phyloP scores from a whole-genome alignment of 1,140 invertebrate species.

The Drosophila nigrodunni region DNA sequence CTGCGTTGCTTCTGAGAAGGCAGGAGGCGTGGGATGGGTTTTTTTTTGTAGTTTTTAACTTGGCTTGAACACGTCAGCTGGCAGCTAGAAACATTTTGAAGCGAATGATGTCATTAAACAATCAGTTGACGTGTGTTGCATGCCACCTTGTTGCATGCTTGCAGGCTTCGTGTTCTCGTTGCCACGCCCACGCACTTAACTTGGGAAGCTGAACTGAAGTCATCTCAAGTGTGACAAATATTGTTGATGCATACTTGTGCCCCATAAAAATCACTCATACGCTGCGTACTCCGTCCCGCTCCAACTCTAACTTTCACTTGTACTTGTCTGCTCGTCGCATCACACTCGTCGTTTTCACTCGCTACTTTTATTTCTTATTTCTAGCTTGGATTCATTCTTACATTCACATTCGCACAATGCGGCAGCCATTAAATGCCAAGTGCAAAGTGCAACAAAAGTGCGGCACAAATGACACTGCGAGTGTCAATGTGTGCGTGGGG shows the following conservation, averaged over 20 bases:
- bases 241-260: slow-evolving; percentile 44
- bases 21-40: not conserved
- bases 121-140: slow-evolving; percentile 15
- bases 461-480: slow-evolving; percentile 38
- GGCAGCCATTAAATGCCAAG: slow-evolving; percentile 61
- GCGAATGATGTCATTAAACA: slow-evolving; percentile 52
- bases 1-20: not conserved
- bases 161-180: not conserved
- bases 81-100: slow-evolving; percentile 32
- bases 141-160: slow-evolving; percentile 1
- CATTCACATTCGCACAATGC: slow-evolving; percentile 17
- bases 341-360: not conserved
- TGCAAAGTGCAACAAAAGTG: slow-evolving; percentile 60
- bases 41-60: slow-evolving; percentile 8
- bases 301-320: too few relatives aligned
- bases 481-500: not conserved
- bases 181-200: slow-evolving; percentile 29
- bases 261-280: slow-evolving; percentile 64
- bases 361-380: slow-evolving; percentile 2
- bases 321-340: not conserved
- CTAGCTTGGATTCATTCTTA: not conserved
- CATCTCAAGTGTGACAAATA: slow-evolving; percentile 55
- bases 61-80: slow-evolving; percentile 20
- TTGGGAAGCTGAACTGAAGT: slow-evolving; percentile 16
- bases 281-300: slow-evolving; percentile 29